Base-by-base conservation (phyloP, 1,140 invertebrate genomes). In the Euwallacea fornicatus region DNA sequence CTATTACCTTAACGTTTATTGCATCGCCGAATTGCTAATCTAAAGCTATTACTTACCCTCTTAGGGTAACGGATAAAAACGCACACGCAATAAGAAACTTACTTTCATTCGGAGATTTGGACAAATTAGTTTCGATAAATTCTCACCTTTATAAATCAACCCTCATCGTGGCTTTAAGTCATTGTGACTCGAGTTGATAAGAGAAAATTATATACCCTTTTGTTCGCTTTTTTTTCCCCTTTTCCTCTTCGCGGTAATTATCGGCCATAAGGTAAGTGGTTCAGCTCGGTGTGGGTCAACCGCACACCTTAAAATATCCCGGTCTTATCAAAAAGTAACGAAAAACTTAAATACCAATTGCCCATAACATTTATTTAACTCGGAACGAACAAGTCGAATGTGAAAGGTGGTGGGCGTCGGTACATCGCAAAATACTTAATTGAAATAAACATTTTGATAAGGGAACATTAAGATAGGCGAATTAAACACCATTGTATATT, bases 391-490 rank as follows among this genome's bases (percentile, higher is more conserved):
- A 71, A 59, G 42, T 58, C 54, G 62, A 65, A 63, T 59, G 71
- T 55, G 61, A 55, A 58, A 68, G 56, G 61, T 50, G 41, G 74
- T 74, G 75, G 75, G 77, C 71, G 77, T 73, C 42, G 55, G 58
- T 64, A 78, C 78, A 79, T 74, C 76, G 78, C 77, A 76, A 79
- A 79, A 78, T 79, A 78, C 78, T 79, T 79, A 79, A 79, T 79
- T 79, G 78, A 78, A 79, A 79, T 78, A 79, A 79, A 79, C 76
- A 78, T 66, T 78, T 75, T 75, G 78, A 79, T 79, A 79, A 79
- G 66, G 64, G 46, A 76, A 77, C 78, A 78, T 79, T 79, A 77
- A 78, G 78, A 79, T 79, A 78, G 75, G 76, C 67, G 73, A 75
- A 77, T 71, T 75, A 74, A 74, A 77, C 76, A 78, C 69, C 73